These are phyloP conservation scores for Danio aesculapii DNA, from an alignment of 2,797 vertebrate species.

Conservation along the genomic window DNA sequence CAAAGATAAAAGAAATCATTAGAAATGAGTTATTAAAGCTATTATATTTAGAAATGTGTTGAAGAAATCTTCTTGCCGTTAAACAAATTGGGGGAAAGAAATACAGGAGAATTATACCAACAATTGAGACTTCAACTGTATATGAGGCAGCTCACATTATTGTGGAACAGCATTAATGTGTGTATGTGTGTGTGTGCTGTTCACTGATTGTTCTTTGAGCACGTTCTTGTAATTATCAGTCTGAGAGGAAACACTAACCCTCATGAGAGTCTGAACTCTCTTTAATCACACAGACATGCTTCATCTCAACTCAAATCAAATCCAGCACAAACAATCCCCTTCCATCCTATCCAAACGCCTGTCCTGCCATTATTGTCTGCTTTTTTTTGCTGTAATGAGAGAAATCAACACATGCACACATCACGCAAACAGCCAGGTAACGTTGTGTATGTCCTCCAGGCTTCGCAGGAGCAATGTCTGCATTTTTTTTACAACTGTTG, in stretches of 20 bases:
- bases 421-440: conserved; percentile 37
- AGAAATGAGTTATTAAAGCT: too few relatives aligned
- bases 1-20: too few relatives aligned
- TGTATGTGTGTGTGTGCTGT: conserved; percentile 8
- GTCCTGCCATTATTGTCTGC: conserved; percentile 16
- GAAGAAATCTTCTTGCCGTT: too few relatives aligned
- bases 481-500: conserved; percentile 45
- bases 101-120: too few relatives aligned
- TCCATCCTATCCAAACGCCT: conserved; percentile 25
- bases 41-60: too few relatives aligned
- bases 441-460: conserved; percentile 33
- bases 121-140: too few relatives aligned
- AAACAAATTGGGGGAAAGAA: too few relatives aligned
- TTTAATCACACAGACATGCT: conserved; percentile 30
- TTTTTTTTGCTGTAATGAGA: neutral
- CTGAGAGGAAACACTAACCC: conserved; percentile 35
- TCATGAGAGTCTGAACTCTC: neutral
- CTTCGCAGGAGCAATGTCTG: conserved; percentile 12
- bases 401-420: neutral
- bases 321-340: conserved; percentile 14
- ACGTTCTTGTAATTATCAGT: conserved; percentile 25
- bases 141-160: too few relatives aligned
- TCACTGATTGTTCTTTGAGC: conserved; percentile 42
- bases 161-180: neutral
- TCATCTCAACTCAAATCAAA: conserved; percentile 28